Evolutionary conservation across 2,888 invertebrate genomes (phyloP).

Genomic region (Cephus spinipes): DNA sequence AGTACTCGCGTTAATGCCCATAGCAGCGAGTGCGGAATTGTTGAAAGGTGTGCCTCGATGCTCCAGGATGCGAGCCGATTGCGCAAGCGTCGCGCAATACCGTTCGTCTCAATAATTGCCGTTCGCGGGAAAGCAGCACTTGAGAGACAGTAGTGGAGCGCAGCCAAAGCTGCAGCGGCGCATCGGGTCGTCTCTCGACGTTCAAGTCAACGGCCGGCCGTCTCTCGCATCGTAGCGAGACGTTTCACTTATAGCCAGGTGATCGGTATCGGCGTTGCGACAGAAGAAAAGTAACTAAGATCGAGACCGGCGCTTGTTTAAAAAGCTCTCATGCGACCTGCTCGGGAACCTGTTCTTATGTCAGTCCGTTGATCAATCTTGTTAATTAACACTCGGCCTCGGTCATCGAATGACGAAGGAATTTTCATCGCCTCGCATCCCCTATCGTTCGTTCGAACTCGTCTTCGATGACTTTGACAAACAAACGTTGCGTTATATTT

Average conservation of each 20-base stretch:
- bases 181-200: neutral
- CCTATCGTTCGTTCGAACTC: conserved; percentile 31
- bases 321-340: conserved; percentile 28
- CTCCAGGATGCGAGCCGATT: neutral
- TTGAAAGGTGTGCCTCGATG: neutral
- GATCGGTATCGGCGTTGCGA: conserved; percentile 17
- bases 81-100: neutral
- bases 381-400: conserved; percentile 58
- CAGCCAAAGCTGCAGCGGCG: neutral
- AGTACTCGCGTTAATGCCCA: neutral
- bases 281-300: conserved; percentile 22
- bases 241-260: neutral
- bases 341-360: conserved; percentile 49
- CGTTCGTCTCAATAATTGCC: neutral
- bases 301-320: conserved; percentile 15
- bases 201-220: neutral
- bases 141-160: neutral
- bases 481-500: neutral
- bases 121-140: neutral
- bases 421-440: conserved; percentile 49
- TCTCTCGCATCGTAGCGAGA: neutral
- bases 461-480: neutral
- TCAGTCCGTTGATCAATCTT: conserved; percentile 58
- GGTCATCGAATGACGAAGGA: conserved; percentile 36
- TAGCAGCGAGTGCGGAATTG: neutral